Conservation (phyloP, 2,113 vertebrate species). For the Tragelaphus strepsiceros region DNA sequence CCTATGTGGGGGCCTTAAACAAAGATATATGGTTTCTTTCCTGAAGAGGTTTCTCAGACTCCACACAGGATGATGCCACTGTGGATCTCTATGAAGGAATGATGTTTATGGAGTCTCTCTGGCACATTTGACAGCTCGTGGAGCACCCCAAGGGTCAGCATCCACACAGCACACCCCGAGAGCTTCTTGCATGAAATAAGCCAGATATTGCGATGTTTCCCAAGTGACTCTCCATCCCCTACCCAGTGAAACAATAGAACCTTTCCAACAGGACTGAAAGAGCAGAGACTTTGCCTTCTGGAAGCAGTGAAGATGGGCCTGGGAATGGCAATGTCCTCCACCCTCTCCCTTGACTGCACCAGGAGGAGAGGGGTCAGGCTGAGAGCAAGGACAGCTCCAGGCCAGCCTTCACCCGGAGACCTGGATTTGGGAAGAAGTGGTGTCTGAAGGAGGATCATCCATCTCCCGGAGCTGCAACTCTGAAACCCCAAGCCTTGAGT, state of each 20-base stretch:
- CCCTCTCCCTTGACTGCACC: too few species aligned
- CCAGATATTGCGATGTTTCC: not conserved
- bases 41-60: not conserved
- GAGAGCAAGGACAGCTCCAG: not conserved
- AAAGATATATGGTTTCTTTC: not conserved
- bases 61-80: not conserved
- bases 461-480: not conserved
- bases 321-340: not conserved
- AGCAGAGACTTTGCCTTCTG: not conserved
- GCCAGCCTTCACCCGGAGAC: not conserved
- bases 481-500: not conserved
- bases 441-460: not conserved
- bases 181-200: not conserved
- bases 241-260: not conserved
- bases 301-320: not conserved
- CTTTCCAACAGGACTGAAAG: not conserved
- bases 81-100: not conserved
- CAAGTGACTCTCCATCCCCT: not conserved
- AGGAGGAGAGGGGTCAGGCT: not conserved
- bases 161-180: not conserved
- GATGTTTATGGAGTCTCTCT: not conserved
- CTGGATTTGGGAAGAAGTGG: not conserved
- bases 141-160: not conserved
- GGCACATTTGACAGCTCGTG: accelerated
- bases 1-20: not conserved